Evolutionary conservation across 2,113 vertebrate genomes (phyloP).

Genomic region (Syrmaticus mikado): DNA sequence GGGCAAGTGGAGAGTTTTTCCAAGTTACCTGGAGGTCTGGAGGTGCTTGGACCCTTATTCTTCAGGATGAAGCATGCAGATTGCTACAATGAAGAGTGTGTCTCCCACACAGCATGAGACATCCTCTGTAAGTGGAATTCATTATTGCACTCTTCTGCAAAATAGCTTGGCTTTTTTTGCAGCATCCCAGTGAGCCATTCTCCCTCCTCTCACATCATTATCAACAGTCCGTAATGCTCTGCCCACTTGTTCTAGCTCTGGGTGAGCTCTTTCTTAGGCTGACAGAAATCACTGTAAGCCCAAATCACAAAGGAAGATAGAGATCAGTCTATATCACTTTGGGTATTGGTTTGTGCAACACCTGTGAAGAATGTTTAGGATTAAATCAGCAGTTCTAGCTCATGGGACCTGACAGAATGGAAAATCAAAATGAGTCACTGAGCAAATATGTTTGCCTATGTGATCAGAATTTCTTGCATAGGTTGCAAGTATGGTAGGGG

Average conservation of each 20-base stretch:
- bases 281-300: neutral
- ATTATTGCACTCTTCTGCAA: neutral
- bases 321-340: neutral
- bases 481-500: neutral
- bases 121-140: neutral
- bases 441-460: neutral
- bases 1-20: neutral
- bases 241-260: neutral
- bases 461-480: neutral
- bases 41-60: neutral
- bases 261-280: neutral
- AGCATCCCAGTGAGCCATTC: neutral
- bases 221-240: neutral
- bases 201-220: neutral
- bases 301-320: neutral
- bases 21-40: neutral
- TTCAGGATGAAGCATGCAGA: neutral
- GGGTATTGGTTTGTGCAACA: neutral
- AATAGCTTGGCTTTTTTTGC: neutral
- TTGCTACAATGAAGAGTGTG: neutral
- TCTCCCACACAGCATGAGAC: neutral
- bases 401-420: neutral
- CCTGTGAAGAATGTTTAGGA: neutral
- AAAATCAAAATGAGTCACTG: neutral
- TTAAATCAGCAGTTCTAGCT: neutral